phyloP scores from a whole-genome alignment of 1,140 invertebrate genomes.

The Lucilia sericata region DNA sequence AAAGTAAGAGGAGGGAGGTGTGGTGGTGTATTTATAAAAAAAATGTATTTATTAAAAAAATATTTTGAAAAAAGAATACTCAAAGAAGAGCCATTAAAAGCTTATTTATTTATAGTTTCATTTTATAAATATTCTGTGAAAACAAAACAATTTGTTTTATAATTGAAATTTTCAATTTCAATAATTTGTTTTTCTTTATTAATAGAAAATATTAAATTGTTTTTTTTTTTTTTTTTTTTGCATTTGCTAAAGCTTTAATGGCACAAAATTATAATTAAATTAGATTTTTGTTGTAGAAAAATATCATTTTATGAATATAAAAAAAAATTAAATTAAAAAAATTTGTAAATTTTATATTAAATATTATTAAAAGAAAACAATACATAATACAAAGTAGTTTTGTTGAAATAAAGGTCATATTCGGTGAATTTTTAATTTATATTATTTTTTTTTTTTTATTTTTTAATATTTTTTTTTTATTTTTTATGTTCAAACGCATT shows the following conservation, averaged over 20 bases:
- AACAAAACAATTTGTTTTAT: background rate
- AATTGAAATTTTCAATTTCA: background rate
- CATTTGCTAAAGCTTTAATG: conserved; percentile 38
- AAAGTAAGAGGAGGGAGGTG: background rate
- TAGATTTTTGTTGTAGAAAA: conserved; percentile 12
- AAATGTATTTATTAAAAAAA: background rate
- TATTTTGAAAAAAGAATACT: background rate
- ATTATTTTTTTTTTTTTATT: conserved; percentile 9
- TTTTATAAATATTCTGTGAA: background rate
- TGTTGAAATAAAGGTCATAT: conserved; percentile 25
- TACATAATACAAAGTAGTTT: conserved; percentile 22
- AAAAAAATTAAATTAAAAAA: conserved; percentile 1
- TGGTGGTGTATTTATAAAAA: background rate
- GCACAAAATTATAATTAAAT: conserved; percentile 37
- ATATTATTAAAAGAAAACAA: background rate
- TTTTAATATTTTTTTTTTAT: conserved; percentile 18
- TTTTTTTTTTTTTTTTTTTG: background rate
- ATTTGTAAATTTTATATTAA: background rate
- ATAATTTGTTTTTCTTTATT: background rate
- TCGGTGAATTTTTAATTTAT: conserved; percentile 10
- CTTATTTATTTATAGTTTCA: background rate
- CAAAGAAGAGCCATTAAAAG: conserved; percentile 4
- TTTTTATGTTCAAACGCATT: conserved; percentile 17
- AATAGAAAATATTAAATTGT: background rate
- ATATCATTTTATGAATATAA: conserved; percentile 30